Percentiles rank a stretch among this genome's conserved stretches.
phyloP scores from a whole-genome alignment of 2,113 vertebrate species.

The Fulmarus glacialis region DNA sequence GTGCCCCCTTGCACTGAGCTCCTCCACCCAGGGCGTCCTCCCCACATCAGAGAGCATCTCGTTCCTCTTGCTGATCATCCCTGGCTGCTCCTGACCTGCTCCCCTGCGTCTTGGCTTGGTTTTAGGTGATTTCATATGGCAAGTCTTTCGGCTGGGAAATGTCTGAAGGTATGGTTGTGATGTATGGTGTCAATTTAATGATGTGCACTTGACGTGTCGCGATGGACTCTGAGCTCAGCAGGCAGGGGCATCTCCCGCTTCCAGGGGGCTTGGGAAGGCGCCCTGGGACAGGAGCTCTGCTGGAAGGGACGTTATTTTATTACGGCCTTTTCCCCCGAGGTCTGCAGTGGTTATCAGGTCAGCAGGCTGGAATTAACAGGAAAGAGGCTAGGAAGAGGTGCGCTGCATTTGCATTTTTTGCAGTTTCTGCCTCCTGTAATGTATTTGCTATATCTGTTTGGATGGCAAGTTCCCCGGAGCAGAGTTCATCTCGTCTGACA shows the following conservation, averaged over 20 bases:
- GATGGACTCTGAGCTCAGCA: neutral
- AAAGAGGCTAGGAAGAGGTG: neutral
- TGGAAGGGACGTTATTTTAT: neutral
- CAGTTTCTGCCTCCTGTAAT: neutral
- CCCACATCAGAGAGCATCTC: neutral
- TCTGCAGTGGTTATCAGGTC: neutral
- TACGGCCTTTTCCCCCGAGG: neutral
- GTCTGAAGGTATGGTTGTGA: neutral
- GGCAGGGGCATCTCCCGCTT: neutral
- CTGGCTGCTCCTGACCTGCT: neutral
- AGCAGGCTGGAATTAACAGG: neutral
- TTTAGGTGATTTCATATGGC: neutral
- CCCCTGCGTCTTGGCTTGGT: neutral
- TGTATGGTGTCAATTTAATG: neutral
- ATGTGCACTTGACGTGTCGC: fast-evolving
- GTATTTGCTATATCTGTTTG: neutral
- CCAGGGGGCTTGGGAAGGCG: neutral
- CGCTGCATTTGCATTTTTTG: neutral
- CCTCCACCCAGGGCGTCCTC: neutral
- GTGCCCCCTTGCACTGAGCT: neutral
- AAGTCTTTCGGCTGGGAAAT: neutral
- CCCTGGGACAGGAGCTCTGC: neutral
- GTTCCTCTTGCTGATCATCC: neutral
- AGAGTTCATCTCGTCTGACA: neutral
- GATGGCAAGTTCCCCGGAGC: neutral